phyloP scores from a whole-genome alignment of 2,797 vertebrate species.

The Scarus forsteni region DNA sequence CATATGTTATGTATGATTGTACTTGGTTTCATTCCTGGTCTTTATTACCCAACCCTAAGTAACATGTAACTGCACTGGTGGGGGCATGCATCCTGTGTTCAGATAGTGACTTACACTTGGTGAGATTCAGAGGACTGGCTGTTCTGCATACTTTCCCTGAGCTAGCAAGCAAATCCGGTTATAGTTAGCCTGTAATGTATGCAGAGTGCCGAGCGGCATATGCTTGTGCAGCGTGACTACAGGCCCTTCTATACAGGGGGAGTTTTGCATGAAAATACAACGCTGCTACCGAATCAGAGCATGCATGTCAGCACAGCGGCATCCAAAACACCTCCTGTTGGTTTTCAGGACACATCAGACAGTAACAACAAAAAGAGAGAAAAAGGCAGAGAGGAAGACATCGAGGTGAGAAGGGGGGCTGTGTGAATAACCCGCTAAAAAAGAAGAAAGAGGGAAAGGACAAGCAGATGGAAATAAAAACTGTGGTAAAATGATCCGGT shows the following conservation, averaged over 20 bases:
- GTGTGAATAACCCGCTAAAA: constrained; percentile 51
- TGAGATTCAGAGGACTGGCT: constrained; percentile 61
- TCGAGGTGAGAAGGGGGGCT: constrained; percentile 19
- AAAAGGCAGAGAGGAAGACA: constrained; percentile 1
- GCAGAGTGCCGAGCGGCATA: constrained; percentile 57
- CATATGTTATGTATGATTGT: too few relatives aligned
- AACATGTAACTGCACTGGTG: constrained; percentile 36
- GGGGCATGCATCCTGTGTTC: constrained; percentile 44
- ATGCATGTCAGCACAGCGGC: constrained; percentile 38
- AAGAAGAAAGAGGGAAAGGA: constrained; percentile 48
- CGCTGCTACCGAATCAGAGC: constrained; percentile 50
- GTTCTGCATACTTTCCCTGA: constrained; percentile 59
- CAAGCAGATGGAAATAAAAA: constrained; percentile 70
- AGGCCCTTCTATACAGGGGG: constrained; percentile 36
- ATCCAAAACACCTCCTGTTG: constrained; percentile 53
- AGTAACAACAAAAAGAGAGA: constrained; percentile 25
- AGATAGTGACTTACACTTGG: constrained; percentile 45
- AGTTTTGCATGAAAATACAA: constrained; percentile 62
- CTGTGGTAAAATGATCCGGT: constrained; percentile 61
- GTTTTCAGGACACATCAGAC: constrained; percentile 40
- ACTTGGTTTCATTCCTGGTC: too few relatives aligned
- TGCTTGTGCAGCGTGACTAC: constrained; percentile 52
- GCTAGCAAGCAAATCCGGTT: constrained; percentile 71
- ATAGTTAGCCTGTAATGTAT: constrained; percentile 66
- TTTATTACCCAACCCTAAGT: too few relatives aligned